Base-by-base conservation (phyloP, 1,140 invertebrate species). In the Conus ventricosus region DNA sequence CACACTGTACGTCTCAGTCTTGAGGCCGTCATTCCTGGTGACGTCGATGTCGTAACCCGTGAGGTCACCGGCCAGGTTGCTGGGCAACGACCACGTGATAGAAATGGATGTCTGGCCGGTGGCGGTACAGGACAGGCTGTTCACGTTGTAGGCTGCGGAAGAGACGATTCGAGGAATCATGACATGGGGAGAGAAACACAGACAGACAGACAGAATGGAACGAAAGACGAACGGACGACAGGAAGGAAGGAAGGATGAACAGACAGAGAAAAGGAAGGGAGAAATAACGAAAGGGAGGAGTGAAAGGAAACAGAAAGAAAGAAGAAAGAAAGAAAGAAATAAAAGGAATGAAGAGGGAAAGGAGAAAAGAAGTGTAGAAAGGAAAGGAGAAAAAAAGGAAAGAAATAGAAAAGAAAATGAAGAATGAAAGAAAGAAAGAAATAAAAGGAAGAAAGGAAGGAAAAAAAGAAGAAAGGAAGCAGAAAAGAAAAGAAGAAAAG, bases 21-120 rank as follows among this genome's bases (percentile, higher is more conserved):
- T 83, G 81, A 83, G 81, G 51, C 81, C 54, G 53, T 83, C 81
- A 11, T 55, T 83, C 17, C 81, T 17, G 51, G 54, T 57, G 51
- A 83, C 53, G 11, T 83, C 81, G 5, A 83, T 57, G 23, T 8
- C 3, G 54, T 83, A 83, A 23, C 81, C 81, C 8, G 81, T 83
- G 51, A 83, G 81, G 81, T 83, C 81, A 23, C 15, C 53, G 7
- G 0, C 81, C 23, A 57, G 13, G 54, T 17, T 54, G 54, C 1
- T 83, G 0, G 81, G 81, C 81, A 83, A 17, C 17, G 51, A 54
- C 81, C 81, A 83, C 53, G 53, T 83, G 53, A 83, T 83, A 23
- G 25, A 51, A 23, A 83, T 57, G 51, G 81, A 83, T 0, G 51
- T 83, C 81, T 83, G 81, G 2, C 81, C 81, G 0, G 81, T 83